phyloP scores from a whole-genome alignment of 2,888 invertebrate species.

The Anaspis maculata region DNA sequence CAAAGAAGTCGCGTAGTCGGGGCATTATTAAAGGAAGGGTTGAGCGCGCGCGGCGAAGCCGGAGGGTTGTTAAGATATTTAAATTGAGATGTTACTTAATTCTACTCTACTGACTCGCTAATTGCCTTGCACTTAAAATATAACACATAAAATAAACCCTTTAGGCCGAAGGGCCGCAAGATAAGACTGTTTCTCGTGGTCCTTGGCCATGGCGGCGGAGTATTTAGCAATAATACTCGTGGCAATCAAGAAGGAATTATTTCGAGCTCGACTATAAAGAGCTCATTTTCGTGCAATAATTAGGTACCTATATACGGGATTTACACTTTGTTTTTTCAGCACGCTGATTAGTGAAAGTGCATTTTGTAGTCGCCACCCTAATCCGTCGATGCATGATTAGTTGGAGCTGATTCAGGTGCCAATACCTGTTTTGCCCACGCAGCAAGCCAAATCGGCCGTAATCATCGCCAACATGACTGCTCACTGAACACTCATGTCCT shows the following conservation, averaged over 20 bases:
- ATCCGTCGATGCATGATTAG: constrained; percentile 25
- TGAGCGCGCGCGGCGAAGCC: constrained; percentile 7
- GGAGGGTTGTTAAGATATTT: constrained; percentile 38
- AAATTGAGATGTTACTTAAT: constrained; percentile 44
- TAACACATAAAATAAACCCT: constrained; percentile 38
- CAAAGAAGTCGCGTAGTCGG: too few species aligned
- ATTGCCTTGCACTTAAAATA: constrained; percentile 39
- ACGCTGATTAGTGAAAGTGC: too few species aligned
- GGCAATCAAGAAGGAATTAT: too few species aligned
- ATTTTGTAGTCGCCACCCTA: constrained; percentile 6
- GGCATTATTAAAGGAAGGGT: constrained; percentile 19
- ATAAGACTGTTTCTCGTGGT: too few species aligned
- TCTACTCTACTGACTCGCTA: constrained; percentile 42
- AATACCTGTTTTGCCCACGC: constrained; percentile 25
- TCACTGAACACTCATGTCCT: constrained; percentile 37
- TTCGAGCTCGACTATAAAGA: too few species aligned
- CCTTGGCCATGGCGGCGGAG: too few species aligned
- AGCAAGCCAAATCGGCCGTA: constrained; percentile 11
- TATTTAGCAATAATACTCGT: too few species aligned
- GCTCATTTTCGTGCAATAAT: too few species aligned
- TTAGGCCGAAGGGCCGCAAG: too few species aligned
- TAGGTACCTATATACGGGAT: too few species aligned
- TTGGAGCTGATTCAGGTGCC: too few species aligned
- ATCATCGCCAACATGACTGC: constrained; percentile 33
- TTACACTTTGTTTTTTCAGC: too few species aligned